Evolutionary conservation across 2,113 vertebrate genomes (phyloP), one percentile per base, ranked within the genome.

Genomic region (Mungos mungo): DNA sequence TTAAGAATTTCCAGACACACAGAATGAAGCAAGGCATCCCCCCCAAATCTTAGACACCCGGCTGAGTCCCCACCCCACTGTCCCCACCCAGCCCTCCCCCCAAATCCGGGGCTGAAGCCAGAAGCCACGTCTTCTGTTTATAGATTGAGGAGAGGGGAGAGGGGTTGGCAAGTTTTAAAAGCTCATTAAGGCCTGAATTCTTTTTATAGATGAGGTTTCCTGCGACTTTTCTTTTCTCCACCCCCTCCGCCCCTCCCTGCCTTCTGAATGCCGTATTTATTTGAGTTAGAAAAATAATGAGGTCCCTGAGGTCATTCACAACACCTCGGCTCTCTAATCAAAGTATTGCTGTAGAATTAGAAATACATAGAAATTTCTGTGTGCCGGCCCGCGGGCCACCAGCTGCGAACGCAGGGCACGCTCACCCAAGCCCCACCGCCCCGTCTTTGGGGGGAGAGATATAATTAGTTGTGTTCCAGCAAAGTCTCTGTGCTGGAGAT

Each of bases 201-300:
- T 96, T 95, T 94, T 94, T 95, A 82, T 33, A 97, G 96, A 95
- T 92, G 77, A 95, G 74, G 68, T 83, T 97, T 90, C 76, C 96
- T 65, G 54, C 0, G 6, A 69, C 94, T 47, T 60, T 84, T 25
- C 45, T 84, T 88, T 54, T n/a, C 80, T 74, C 88, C 14, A 6
- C 35, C 66, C n/a, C 69, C 57, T 45, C 72, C 1, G 0, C 63
- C 96, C 92, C 94, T 95, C 84, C 97, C 93, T 1, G 66, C 88
- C 69, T 87, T 94, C 97, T 41, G 33, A 96, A 88, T n/a, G 23
- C 95, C 4, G 16, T 97, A 96, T 98, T 98, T 98, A 98, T 98
- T 98, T 98, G 95, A 94, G 96, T 96, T 97, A 93, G 94, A 93
- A 96, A 98, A 98, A 98, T 98, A 98, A 98, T 98, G 98, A 98